These are phyloP conservation scores for Lethrus apterus DNA, from an alignment of 1,140 invertebrate genomes.

Conservation along the genomic window DNA sequence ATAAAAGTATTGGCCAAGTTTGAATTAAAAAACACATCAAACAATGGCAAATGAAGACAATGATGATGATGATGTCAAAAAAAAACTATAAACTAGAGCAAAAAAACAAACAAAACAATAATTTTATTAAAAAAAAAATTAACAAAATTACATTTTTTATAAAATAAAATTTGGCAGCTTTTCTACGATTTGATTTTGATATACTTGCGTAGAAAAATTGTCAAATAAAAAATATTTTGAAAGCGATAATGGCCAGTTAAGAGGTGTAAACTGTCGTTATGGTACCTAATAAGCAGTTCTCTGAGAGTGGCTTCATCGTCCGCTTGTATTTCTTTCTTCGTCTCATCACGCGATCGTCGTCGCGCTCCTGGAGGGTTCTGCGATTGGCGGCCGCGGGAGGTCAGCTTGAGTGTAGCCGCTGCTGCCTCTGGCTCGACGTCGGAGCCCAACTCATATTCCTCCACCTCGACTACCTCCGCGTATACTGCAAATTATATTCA, in stretches of 20 bases:
- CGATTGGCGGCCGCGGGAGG: constrained; percentile 32
- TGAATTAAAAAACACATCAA: constrained; percentile 11
- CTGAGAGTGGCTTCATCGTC: constrained; percentile 78
- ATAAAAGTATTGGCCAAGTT: constrained; percentile 13
- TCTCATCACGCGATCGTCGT: constrained; percentile 36
- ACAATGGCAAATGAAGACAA: constrained; percentile 1
- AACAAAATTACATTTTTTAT: too few relatives aligned
- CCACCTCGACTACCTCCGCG: constrained; percentile 40
- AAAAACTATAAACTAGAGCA: constrained; percentile 1
- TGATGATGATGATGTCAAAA: not conserved
- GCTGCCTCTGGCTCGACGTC: constrained; percentile 33
- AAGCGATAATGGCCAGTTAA: not conserved
- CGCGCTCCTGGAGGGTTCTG: constrained; percentile 25
- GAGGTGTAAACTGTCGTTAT: constrained; percentile 2
- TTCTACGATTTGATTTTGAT: too few relatives aligned
- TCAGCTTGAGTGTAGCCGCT: constrained; percentile 38
- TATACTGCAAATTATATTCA: constrained; percentile 36
- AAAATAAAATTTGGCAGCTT: too few relatives aligned
- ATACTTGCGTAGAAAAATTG: too few relatives aligned
- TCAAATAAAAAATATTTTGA: not conserved
- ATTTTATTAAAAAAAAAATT: too few relatives aligned
- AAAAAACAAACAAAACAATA: not conserved
- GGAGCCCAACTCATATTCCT: constrained; percentile 38
- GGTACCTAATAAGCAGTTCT: constrained; percentile 78
- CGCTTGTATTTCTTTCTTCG: constrained; percentile 51